Percentiles rank a stretch among this genome's conserved stretches.
These are phyloP conservation scores for Apostichopus parvimensis DNA, from an alignment of 35 echinoderm and acorn worm species.

Conservation along the genomic window DNA sequence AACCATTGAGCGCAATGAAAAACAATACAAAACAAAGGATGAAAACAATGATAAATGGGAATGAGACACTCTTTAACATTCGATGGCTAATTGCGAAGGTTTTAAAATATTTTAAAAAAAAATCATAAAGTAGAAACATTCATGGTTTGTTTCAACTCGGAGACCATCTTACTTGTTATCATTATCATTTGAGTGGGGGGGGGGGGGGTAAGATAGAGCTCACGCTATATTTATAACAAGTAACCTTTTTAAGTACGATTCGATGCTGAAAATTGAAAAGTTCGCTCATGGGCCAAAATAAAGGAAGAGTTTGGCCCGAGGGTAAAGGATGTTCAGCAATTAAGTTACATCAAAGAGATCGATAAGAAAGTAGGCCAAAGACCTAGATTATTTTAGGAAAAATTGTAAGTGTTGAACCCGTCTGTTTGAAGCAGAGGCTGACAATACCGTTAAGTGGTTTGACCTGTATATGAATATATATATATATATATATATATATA, in stretches of 20 bases:
- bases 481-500: too few species aligned
- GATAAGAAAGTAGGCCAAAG: constrained; percentile 7
- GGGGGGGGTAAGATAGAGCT: neutral
- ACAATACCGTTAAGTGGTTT: too few species aligned
- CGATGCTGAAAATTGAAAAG: neutral
- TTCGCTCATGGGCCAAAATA: neutral
- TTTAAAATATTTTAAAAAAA: too few species aligned
- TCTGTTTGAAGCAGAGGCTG: too few species aligned
- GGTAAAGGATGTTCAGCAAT: constrained; percentile 2
- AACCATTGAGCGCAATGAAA: neutral
- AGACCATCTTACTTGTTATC: too few species aligned
- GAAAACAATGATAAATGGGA: neutral
- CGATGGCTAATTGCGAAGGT: neutral
- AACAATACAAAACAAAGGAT: neutral
- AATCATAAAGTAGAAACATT: too few species aligned
- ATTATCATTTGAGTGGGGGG: too few species aligned
- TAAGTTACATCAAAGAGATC: constrained; percentile 1
- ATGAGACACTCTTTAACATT: neutral
- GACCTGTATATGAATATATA: too few species aligned
- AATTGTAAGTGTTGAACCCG: too few species aligned
- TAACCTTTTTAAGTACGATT: neutral
- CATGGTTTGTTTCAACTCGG: too few species aligned
- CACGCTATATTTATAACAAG: neutral
- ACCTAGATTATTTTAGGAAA: neutral
- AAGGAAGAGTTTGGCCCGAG: neutral